Percentiles rank a stretch among this genome's conserved stretches.
Conservation (phyloP, 1,140 invertebrate species). For the Brachystomella parvula region DNA sequence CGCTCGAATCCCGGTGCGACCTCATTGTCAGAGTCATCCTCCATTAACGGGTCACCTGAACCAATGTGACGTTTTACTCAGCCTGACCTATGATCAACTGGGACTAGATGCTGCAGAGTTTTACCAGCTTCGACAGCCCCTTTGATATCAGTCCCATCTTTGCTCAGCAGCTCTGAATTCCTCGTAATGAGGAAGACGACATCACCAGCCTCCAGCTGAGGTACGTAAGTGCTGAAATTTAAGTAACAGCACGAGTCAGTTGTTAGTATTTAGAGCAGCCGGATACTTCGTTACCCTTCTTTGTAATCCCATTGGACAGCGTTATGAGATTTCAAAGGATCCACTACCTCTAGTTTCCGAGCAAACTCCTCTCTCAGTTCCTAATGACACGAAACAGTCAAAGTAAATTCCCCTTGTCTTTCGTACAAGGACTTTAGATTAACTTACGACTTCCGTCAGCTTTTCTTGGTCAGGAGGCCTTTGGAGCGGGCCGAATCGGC, state of each 20-base stretch:
- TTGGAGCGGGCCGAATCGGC: neutral
- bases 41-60: too few relatives aligned
- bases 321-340: constrained; percentile 59
- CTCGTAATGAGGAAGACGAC: constrained; percentile 54
- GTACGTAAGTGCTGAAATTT: constrained; percentile 41
- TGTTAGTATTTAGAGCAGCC: neutral
- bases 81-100: constrained; percentile 12
- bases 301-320: constrained; percentile 63
- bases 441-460: neutral
- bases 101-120: neutral
- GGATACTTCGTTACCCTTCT: constrained; percentile 42
- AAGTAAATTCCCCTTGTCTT: neutral
- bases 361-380: constrained; percentile 77
- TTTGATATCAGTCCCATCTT: neutral
- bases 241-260: neutral
- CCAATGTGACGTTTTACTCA: constrained; percentile 40
- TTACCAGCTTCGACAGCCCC: neutral
- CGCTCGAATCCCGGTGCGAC: neutral
- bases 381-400: constrained; percentile 43
- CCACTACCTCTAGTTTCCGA: constrained; percentile 60
- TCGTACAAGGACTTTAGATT: neutral
- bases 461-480: neutral
- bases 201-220: constrained; percentile 46
- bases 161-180: constrained; percentile 50
- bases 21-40: neutral